Evolutionary conservation across 2,113 vertebrate genomes (phyloP), one percentile per base, ranked within the genome.

Genomic region (Carlito syrichta): DNA sequence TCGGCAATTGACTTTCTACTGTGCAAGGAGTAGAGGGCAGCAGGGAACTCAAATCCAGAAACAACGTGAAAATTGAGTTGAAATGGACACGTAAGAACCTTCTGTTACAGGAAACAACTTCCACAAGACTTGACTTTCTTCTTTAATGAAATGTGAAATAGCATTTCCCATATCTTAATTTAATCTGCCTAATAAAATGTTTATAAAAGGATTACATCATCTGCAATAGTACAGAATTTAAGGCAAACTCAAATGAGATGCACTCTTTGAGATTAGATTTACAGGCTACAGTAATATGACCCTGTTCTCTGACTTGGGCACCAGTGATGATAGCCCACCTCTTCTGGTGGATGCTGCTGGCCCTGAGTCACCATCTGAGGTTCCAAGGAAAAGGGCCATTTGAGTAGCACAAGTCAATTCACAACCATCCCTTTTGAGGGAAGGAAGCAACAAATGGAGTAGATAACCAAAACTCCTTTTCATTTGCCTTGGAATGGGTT

Each of bases 151-250:
- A 93, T 66, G 90, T 63, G 90, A 97, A 92, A 78, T 30, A 76
- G 8, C 62, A 88, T 94, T 94, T 95, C 86, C 86, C 86, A 40
- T 73, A 90, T 77, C 58, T 56, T 90, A 95, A 95, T 77, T 85
- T 77, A 73, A 94, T 86, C 38, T 58, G n/a, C 54, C 76, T 91
- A 85, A 96, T 91, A 93, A 96, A 93, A 92, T 45, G 54, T 96
- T 86, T 88, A n/a, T 5, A 56, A n/a, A 66, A 50, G 81, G 66
- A 78, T 95, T 60, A 60, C 48, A 77, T 86, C 92, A 82, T 25
- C 27, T 62, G 54, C 48, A 50, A 54, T n/a, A 35, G 35, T 43
- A 52, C 54, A 40, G 85, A 81, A 66, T 38, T 84, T 84, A 60
- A 66, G 73, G 52, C 69, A 54, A 95, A 88, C 3, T 86, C 79